Base-by-base conservation (phyloP, 2,888 invertebrate species). In the Desoria tigrina region DNA sequence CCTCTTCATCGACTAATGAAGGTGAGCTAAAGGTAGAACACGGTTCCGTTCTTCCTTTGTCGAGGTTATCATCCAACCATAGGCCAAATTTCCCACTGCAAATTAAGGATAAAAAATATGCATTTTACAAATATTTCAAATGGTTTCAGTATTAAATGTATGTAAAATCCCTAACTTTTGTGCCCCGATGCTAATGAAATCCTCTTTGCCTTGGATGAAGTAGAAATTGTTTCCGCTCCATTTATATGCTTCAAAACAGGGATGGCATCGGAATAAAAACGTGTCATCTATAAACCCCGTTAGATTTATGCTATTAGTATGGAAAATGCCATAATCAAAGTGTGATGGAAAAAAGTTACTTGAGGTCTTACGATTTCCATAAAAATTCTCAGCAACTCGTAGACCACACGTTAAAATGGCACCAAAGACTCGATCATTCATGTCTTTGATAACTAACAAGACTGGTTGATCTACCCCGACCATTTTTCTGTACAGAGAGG, bases 201-300 rank as follows among this genome's bases (percentile, higher is more conserved):
- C 94, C 80, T 90, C 88, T 83, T 94, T 94, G 79, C 96, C 97
- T 81, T 96, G 94, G 79, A 98, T 93, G 81, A 98, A 98, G 82
- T 95, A 99, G 81, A 94, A 87, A 81, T 99, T 99, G 79, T 96
- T 94, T 16, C 98, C 98, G 16, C 95, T 94, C 99, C 99, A 99
- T 79, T 90, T 90, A 86, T 90, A 99, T 69, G 92, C 89, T 81
- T 94, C 90, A 84, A 94, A 93, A n/a, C n/a, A n/a, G 37, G 83
- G 82, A 45, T 65, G 60, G 82, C 96, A 96, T 75, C 93, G 88
- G 84, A 90, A 95, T 76, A 95, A 84, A 78, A 95, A 87, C 55
- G 95, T 94, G 83, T 97, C 96, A 71, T 97, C 97, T 56, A 94
- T 95, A 61, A 51, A 53, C 51, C 23, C n/a, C n/a, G 14, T 23